Base-by-base conservation (phyloP, 2,113 vertebrate genomes). In the Gymnobelideus leadbeateri region DNA sequence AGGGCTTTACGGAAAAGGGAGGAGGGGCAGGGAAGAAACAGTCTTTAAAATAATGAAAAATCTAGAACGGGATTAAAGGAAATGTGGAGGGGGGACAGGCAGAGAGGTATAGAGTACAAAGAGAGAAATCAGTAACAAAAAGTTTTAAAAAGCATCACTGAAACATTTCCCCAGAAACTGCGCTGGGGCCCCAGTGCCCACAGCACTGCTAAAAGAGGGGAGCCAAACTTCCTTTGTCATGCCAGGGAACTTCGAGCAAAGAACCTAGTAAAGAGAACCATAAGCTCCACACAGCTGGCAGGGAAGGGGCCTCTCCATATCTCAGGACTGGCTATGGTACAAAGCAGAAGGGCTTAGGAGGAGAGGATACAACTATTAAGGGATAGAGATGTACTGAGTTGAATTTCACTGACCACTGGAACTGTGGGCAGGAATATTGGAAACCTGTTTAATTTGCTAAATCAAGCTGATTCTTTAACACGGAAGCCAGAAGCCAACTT, bases 41-140 rank as follows among this genome's bases (percentile, higher is more conserved):
- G 10, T 68, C 31, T 68, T 68, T 68, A 68, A 68, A 68, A 68
- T 14, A 68, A 68, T 68, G 61, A 68, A 68, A 68, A 68, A n/a
- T 19, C 31, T 14, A 68, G 61, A 37, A 68, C n/a, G 12, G 21
- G 46, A 90, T 46, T 14, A 49, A 28, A 90, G 47, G 46, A 90
- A 49, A 49, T 23, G 24, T 47, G 46, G 37, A 68, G 12, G 61
- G 12, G 61, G 61, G 61, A 37, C 31, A 68, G 61, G 4, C 12
- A 68, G 31, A 68, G 61, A 68, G 8, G 31, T 16, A n/a, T 4
- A 68, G 61, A 68, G 12, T 46, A 19, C 89, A 90, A 47, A 49
- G 43, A 90, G 89, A 49, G 61, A 5, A 61, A 89, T 51, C 91
- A 94, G 84, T 1, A 91, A 95, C 91, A 94, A 92, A 91, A 55